These are phyloP conservation scores for Chalcosyrphus nemorum DNA, from an alignment of 2,888 invertebrate genomes.

Conservation along the genomic window DNA sequence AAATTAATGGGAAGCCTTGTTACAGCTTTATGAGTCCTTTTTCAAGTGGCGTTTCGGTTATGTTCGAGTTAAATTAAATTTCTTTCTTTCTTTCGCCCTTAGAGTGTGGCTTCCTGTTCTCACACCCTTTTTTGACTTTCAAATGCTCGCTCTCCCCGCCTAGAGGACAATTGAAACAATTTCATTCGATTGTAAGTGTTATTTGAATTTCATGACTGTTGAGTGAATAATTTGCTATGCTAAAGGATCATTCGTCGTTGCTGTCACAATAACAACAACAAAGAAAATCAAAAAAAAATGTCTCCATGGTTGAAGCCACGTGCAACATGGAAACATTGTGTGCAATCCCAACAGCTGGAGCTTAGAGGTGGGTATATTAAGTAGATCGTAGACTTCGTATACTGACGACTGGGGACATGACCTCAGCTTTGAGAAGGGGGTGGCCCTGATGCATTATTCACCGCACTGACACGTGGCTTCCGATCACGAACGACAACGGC, in stretches of 20 bases:
- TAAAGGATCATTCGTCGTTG: constrained; percentile 49
- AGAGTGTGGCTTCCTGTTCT: constrained; percentile 39
- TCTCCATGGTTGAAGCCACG: constrained; percentile 65
- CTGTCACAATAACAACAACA: constrained; percentile 46
- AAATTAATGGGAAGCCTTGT: not conserved
- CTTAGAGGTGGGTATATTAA: constrained; percentile 56
- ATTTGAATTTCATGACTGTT: constrained; percentile 61
- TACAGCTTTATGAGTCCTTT: constrained; percentile 45
- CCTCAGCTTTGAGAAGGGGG: constrained; percentile 62
- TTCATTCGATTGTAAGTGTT: constrained; percentile 28
- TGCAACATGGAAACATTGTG: constrained; percentile 52
- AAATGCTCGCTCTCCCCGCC: not conserved
- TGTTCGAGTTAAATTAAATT: constrained; percentile 35
- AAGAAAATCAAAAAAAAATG: constrained; percentile 44
- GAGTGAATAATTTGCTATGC: constrained; percentile 60
- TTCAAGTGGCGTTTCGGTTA: constrained; percentile 30
- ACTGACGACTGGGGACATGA: constrained; percentile 67
- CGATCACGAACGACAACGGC: constrained; percentile 67
- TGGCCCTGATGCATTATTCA: constrained; percentile 72
- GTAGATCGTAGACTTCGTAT: constrained; percentile 51
- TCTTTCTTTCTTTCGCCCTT: not conserved
- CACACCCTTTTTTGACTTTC: constrained; percentile 20
- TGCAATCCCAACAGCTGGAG: constrained; percentile 63
- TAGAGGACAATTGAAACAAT: constrained; percentile 36
- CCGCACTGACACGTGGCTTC: constrained; percentile 71